phyloP scores from a whole-genome alignment of 1,140 invertebrate species.

The Nephotettix cincticeps region DNA sequence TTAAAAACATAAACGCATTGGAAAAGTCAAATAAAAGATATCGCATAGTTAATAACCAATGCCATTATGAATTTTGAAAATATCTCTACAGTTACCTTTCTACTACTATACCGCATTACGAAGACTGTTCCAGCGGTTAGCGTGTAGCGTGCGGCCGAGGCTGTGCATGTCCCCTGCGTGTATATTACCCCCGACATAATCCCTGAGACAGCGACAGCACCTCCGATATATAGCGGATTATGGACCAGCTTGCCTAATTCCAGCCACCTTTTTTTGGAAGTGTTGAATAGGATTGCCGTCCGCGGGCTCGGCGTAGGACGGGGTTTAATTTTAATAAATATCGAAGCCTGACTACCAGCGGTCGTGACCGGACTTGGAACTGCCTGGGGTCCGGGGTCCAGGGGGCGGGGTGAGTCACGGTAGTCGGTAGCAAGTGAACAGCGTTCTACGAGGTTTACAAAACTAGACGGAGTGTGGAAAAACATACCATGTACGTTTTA shows the following conservation, averaged over 20 bases:
- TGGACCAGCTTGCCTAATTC: conserved; percentile 13
- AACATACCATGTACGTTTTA: no score
- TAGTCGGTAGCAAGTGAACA: no score
- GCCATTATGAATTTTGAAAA: no score
- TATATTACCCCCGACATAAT: conserved; percentile 13
- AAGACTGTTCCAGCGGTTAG: no score
- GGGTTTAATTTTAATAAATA: conserved; percentile 23
- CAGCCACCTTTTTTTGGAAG: conserved; percentile 20
- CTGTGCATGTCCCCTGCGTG: conserved; percentile 6
- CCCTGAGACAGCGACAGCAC: not conserved
- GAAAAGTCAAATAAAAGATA: no score
- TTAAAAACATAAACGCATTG: no score
- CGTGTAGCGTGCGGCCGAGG: no score
- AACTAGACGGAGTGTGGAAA: no score
- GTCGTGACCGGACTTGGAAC: not conserved
- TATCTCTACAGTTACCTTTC: no score
- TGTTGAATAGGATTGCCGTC: conserved; percentile 8
- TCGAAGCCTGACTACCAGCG: conserved; percentile 1
- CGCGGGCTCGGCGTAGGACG: conserved; percentile 2
- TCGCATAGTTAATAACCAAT: no score
- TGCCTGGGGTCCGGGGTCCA: not conserved
- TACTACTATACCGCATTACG: no score
- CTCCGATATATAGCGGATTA: conserved; percentile 15
- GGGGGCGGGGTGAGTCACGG: not conserved
- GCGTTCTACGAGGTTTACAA: no score